phyloP scores from a whole-genome alignment of 2,888 invertebrate genomes.

The Pharmacophagus antenor region DNA sequence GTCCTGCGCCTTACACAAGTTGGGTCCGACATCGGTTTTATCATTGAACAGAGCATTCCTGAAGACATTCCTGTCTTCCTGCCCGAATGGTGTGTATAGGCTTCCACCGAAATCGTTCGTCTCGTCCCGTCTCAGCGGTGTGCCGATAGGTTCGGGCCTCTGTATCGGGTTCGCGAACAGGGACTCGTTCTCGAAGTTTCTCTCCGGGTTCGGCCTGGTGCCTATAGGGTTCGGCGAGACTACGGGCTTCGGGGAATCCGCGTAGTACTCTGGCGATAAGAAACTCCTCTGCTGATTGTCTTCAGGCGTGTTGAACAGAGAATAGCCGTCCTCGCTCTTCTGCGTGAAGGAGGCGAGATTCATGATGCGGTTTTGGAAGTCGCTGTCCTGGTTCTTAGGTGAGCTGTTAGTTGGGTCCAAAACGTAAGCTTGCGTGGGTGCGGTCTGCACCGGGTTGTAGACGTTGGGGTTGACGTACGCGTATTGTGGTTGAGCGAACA shows the following conservation, averaged over 20 bases:
- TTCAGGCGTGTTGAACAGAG: constrained; percentile 62
- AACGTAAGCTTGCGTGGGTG: constrained; percentile 38
- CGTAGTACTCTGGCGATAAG: constrained; percentile 58
- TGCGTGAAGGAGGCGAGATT: constrained; percentile 72
- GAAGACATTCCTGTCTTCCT: constrained; percentile 66
- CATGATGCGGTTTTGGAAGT: constrained; percentile 62
- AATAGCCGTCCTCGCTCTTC: constrained; percentile 73
- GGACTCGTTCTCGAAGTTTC: constrained; percentile 55
- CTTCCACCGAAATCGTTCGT: constrained; percentile 40
- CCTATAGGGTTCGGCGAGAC: constrained; percentile 73
- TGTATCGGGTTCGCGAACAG: constrained; percentile 58
- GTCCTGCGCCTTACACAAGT: constrained; percentile 42
- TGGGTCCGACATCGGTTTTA: constrained; percentile 43
- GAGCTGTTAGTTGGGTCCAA: constrained; percentile 42
- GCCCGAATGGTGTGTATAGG: constrained; percentile 69
- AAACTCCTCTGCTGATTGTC: constrained; percentile 59
- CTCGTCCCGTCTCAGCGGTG: constrained; percentile 48
- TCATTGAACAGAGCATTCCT: constrained; percentile 65
- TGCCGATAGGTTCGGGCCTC: constrained; percentile 63
- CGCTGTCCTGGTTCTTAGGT: constrained; percentile 47
- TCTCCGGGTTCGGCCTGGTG: constrained; percentile 51
- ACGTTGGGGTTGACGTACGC: constrained; percentile 59
- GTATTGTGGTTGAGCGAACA: constrained; percentile 52
- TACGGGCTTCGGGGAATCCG: constrained; percentile 54
- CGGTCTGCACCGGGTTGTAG: constrained; percentile 43